Evolutionary conservation across 1,140 invertebrate species (phyloP), one percentile per base, ranked within the genome.

Genomic region (Aethina tumida): DNA sequence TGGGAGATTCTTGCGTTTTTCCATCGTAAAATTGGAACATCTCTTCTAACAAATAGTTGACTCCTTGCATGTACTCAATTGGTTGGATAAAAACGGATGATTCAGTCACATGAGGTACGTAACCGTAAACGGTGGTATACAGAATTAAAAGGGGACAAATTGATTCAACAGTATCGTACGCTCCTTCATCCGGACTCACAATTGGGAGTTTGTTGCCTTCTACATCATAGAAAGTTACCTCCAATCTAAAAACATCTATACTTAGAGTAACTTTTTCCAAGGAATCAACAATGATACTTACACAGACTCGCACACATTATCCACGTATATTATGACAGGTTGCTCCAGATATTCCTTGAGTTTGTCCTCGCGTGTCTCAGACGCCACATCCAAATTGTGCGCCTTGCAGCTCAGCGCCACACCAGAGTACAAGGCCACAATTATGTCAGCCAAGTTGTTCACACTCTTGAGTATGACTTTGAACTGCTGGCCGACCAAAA

Each of bases 41-140:
- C 2, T 63, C 48, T 19, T 73, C 57, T 1, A 75, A 43, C 3
- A 82, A 45, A 10, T 46, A 37, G 2, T 59, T 49, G 1, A 77
- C 55, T 5, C 44, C 52, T 4, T 67, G 51, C 0, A 54, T 42
- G 40, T 73, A 67, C 1, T 49, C 30, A 0, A 50, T 36, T 27
- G 67, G 64, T 43, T 82, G 79, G 1, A 83, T 55, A 55, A 73
- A 83, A 1, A 83, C 49, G 25, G 67, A 69, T 27, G 66, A 67
- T 1, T 68, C 56, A 8, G 45, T 30, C 4, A 65, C 46, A 32
- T 70, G 64, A 0, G 66, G 58, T 0, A 77, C 56, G 34, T 50
- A 65, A 0, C 74, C 70, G 37, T 39, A 62, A 47, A 65, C 64
- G 46, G 59, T 65, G 41, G 68, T 66, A 43, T 64, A 62, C 27